Base-by-base conservation (phyloP, 2,888 invertebrate genomes). In the Carpatolechia fugitivella region DNA sequence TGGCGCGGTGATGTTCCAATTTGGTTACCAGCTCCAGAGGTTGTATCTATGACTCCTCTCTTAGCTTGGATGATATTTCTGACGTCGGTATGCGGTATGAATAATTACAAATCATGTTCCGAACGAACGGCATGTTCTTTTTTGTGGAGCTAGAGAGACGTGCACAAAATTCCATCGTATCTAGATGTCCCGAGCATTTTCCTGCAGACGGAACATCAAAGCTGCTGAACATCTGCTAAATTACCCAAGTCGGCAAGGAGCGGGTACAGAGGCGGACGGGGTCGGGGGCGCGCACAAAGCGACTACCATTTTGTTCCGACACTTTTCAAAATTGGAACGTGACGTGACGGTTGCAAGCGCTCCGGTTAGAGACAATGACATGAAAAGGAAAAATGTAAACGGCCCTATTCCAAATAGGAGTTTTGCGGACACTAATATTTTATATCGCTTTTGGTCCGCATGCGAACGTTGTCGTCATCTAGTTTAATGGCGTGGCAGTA, bases 251-350 rank as follows among this genome's bases (percentile, higher is more conserved):
- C 77, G 68, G 44, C 29, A 44, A 78, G 64, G 63, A 71, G 66
- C 74, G 69, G 66, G 68, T 14, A 31, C 35, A 20, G 20, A 14
- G 38, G 36, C n/a, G 40, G n/a, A 35, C 30, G 40, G 64, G 77
- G 72, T 69, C 78, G 74, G 85, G 83, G 80, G 72, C 70, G 61
- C 62, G 69, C 75, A 88, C 88, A 88, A 88, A 89, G 86, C 81
- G 78, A 76, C 87, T 76, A 85, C 88, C 90, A 90, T 90, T 90
- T 90, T 88, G 87, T 86, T 85, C 89, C 85, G 82, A 90, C 90
- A 90, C 90, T 89, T 89, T 89, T 90, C 83, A 87, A 90, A 89
- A 90, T 90, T 90, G 85, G 88, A 88, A 90, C 88, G 90, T 90
- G 90, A 90, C 88, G 90, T 90, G 90, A 89, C 88, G 90, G 88